A percentile compares a stretch with the other conserved stretches of the same genome.
phyloP scores from a whole-genome alignment of 2,888 invertebrate genomes.

The Stratiomys singularior region DNA sequence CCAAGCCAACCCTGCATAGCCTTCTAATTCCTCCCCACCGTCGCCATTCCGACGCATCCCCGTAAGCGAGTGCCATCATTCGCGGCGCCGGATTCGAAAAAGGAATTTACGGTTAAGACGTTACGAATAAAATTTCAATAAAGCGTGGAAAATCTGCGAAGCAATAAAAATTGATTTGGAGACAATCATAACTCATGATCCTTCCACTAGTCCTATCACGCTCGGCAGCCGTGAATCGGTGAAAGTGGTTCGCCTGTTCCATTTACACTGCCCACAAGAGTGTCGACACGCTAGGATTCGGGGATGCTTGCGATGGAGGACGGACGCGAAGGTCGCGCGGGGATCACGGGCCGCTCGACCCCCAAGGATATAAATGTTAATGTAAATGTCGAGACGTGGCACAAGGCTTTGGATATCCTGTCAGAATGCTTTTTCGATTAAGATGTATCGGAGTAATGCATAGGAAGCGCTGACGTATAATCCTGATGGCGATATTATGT shows the following conservation, averaged over 20 bases:
- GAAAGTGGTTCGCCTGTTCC: neutral
- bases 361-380: constrained; percentile 45
- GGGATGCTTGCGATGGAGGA: neutral
- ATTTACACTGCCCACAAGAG: neutral
- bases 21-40: neutral
- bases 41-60: constrained; percentile 2
- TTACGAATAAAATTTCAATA: constrained; percentile 52
- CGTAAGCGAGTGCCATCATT: constrained; percentile 35
- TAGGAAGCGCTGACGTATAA: constrained; percentile 27
- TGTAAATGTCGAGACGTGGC: constrained; percentile 48
- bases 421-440: constrained; percentile 44
- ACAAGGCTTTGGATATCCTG: constrained; percentile 32
- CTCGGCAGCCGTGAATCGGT: neutral
- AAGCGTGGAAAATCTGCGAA: constrained; percentile 49
- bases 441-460: constrained; percentile 8
- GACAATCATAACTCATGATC: constrained; percentile 51
- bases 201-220: neutral
- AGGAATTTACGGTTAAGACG: constrained; percentile 50
- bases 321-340: neutral
- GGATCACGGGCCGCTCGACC: neutral
- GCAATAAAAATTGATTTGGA: constrained; percentile 52
- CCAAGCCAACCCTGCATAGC: neutral
- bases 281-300: constrained; percentile 8
- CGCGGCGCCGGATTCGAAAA: constrained; percentile 41
- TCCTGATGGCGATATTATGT: constrained; percentile 20